Evolutionary conservation across 2,797 vertebrate genomes (phyloP).

Genomic region (Scolopax bukidnonensis): DNA sequence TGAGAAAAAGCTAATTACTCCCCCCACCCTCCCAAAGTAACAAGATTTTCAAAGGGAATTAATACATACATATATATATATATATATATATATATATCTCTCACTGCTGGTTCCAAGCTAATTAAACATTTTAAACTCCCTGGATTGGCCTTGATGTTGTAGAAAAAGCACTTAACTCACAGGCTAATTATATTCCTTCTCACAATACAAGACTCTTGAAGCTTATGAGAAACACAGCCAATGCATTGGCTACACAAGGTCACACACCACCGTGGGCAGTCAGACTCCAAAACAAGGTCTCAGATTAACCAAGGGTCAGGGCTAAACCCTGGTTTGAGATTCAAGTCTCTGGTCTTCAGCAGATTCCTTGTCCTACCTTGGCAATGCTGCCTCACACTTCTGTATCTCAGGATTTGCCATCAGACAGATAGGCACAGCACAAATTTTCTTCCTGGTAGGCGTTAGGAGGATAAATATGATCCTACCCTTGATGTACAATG

Average conservation of each 20-base stretch:
- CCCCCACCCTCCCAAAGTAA: not conserved
- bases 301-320: not conserved
- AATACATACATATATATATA: not conserved
- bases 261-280: accelerated
- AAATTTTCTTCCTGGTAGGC: not conserved
- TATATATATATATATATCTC: not conserved
- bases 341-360: not conserved
- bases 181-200: not conserved
- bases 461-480: accelerated
- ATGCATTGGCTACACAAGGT: accelerated
- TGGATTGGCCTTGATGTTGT: not conserved
- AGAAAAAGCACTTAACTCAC: not conserved
- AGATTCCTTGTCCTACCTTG: not conserved
- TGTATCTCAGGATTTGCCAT: not conserved
- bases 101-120: not conserved
- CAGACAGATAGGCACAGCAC: not conserved
- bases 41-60: not conserved
- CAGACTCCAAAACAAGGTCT: not conserved
- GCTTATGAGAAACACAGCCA: not conserved
- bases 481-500: accelerated
- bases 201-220: accelerated
- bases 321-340: not conserved
- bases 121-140: not conserved
- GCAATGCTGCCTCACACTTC: not conserved
- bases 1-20: not conserved